phyloP scores from a whole-genome alignment of 2,113 vertebrate genomes.

The Dicentrarchus labrax region DNA sequence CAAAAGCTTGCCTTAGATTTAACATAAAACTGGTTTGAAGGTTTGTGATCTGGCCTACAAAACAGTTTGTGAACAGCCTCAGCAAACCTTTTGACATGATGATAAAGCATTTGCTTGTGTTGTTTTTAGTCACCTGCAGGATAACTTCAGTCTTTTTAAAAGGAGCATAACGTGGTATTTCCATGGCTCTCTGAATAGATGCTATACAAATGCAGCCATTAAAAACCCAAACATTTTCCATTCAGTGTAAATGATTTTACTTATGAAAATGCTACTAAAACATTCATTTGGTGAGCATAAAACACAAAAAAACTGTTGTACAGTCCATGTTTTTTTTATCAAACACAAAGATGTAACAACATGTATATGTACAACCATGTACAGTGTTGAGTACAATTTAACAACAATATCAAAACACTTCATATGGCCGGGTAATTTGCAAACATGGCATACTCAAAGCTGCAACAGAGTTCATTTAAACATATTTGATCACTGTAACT shows the following conservation, averaged over 20 bases:
- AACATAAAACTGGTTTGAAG: no score
- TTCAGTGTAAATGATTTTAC: constrained; percentile 3
- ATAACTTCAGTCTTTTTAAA: not conserved
- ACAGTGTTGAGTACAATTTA: constrained; percentile 43
- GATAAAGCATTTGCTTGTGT: not conserved
- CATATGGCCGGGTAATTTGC: not conserved
- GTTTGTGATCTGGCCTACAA: no score
- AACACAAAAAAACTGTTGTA: constrained; percentile 17
- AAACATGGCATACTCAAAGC: constrained; percentile 11
- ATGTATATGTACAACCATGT: constrained; percentile 60
- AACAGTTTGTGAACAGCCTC: not conserved
- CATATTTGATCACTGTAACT: constrained; percentile 3
- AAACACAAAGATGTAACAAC: constrained; percentile 31
- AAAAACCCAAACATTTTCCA: not conserved
- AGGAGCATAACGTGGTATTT: not conserved
- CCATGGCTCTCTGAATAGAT: not conserved
- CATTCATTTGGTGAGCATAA: constrained; percentile 32
- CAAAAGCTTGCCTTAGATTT: no score
- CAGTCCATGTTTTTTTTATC: constrained; percentile 41
- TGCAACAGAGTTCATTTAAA: not conserved
- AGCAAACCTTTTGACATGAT: not conserved
- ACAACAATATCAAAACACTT: constrained; percentile 12
- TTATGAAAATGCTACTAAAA: not conserved
- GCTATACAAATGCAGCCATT: not conserved
- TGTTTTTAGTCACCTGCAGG: not conserved